These are phyloP conservation scores for Aphidius gifuensis DNA, from an alignment of 1,140 invertebrate species.

Conservation along the genomic window DNA sequence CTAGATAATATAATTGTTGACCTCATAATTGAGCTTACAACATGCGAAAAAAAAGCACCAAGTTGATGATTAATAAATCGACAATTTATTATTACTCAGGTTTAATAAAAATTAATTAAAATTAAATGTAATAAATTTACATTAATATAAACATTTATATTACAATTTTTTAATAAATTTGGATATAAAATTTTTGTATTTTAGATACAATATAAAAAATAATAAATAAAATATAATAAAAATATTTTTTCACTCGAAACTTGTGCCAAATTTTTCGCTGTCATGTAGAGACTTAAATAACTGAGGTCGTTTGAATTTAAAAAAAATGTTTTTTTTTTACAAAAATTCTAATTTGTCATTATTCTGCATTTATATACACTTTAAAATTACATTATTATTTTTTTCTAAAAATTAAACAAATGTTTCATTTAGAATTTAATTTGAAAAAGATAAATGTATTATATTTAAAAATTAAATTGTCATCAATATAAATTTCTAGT, in stretches of 20 bases:
- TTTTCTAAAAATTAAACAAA: no score
- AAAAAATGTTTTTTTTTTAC: no score
- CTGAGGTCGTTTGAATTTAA: constrained; percentile 27
- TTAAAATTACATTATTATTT: no score
- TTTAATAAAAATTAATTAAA: constrained; percentile 33
- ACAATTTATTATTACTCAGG: constrained; percentile 38
- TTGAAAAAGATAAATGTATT: no score
- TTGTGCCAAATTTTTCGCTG: constrained; percentile 24
- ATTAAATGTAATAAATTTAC: not conserved
- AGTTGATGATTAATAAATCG: not conserved
- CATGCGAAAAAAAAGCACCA: constrained; percentile 15
- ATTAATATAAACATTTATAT: not conserved
- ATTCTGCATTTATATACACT: no score
- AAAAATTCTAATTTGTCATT: no score
- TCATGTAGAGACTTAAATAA: constrained; percentile 11
- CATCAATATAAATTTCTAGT: no score
- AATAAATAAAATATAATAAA: not conserved
- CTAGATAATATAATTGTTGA: constrained; percentile 5
- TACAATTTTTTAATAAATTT: no score
- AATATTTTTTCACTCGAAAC: constrained; percentile 24
- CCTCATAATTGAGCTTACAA: constrained; percentile 19
- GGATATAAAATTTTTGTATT: no score
- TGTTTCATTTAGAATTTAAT: no score
- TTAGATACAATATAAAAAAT: no score
- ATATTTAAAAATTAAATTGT: no score